Evolutionary conservation across 1,140 invertebrate species (phyloP).

Genomic region (Trachymyrmex cornetzi): DNA sequence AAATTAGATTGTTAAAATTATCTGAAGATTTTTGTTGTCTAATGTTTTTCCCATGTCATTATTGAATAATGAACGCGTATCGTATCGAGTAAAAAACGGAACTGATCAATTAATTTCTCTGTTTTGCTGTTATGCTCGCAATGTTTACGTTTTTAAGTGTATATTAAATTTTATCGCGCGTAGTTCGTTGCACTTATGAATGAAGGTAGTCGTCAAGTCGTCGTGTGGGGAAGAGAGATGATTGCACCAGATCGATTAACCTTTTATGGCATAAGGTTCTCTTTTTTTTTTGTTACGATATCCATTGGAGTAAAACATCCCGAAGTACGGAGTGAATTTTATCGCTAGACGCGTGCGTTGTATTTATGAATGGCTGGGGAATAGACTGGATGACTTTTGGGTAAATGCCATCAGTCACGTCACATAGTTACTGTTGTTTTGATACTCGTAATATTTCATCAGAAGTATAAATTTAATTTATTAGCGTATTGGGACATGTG

Average conservation of each 20-base stretch:
- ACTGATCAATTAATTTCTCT: conserved; percentile 2
- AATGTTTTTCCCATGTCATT: neutral
- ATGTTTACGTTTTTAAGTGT: conserved; percentile 39
- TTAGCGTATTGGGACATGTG: conserved; percentile 11
- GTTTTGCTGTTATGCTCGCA: neutral
- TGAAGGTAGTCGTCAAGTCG: conserved; percentile 2
- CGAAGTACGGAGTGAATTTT: conserved; percentile 39
- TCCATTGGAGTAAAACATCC: conserved; percentile 19
- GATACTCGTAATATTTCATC: conserved; percentile 24
- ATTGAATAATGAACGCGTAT: neutral
- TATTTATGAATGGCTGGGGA: conserved; percentile 54
- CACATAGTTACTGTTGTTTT: conserved; percentile 19
- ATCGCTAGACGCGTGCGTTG: neutral
- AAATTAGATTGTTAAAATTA: neutral
- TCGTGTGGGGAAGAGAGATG: conserved; percentile 30
- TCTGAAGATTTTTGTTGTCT: neutral
- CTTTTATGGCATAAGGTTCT: conserved; percentile 43
- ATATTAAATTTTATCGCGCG: conserved; percentile 38
- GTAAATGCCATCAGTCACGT: conserved; percentile 39
- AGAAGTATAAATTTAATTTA: conserved; percentile 41
- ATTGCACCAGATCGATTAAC: conserved; percentile 65
- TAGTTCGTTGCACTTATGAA: conserved; percentile 52
- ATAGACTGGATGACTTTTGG: conserved; percentile 29
- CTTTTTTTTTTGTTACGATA: conserved; percentile 26
- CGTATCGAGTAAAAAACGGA: neutral